These are phyloP conservation scores for Jaculus jaculus DNA, from an alignment of 2,113 vertebrate genomes.

Conservation along the genomic window DNA sequence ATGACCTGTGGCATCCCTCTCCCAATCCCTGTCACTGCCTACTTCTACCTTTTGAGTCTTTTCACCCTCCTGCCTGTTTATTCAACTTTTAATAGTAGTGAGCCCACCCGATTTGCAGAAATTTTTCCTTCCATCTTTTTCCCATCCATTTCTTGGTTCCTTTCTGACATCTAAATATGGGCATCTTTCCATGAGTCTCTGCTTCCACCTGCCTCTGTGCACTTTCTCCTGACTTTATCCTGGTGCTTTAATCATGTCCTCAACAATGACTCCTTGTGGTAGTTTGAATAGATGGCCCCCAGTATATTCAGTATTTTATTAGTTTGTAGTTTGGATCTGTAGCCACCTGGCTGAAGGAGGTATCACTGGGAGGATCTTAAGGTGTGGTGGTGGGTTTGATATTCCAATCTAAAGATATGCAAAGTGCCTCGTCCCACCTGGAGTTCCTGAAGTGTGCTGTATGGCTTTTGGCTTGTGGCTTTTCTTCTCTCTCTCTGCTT, in stretches of 20 bases:
- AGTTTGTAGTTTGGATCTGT: too few species aligned
- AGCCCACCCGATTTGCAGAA: neutral
- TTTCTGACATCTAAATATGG: neutral
- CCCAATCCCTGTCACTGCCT: neutral
- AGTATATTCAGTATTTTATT: too few species aligned
- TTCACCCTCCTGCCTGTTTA: slow-evolving; percentile 1
- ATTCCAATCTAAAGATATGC: too few species aligned
- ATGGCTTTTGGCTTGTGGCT: too few species aligned
- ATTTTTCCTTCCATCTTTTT: neutral
- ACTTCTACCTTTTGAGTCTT: neutral
- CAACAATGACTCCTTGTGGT: neutral
- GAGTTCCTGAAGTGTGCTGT: too few species aligned
- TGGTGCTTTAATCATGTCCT: neutral
- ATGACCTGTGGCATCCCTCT: neutral
- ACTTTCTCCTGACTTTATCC: neutral
- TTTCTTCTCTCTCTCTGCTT: too few species aligned
- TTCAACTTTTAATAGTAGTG: neutral
- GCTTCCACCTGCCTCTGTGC: neutral
- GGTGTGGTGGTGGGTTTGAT: too few species aligned
- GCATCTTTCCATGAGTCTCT: neutral
- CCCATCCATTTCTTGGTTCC: neutral
- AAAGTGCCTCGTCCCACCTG: too few species aligned
- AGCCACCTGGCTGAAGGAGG: too few species aligned
- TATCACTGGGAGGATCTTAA: too few species aligned
- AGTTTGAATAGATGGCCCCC: too few species aligned